A percentile compares a stretch with the other conserved stretches of the same genome.
phyloP scores from a whole-genome alignment of 2,113 vertebrate species.

The Chaetops frenatus region DNA sequence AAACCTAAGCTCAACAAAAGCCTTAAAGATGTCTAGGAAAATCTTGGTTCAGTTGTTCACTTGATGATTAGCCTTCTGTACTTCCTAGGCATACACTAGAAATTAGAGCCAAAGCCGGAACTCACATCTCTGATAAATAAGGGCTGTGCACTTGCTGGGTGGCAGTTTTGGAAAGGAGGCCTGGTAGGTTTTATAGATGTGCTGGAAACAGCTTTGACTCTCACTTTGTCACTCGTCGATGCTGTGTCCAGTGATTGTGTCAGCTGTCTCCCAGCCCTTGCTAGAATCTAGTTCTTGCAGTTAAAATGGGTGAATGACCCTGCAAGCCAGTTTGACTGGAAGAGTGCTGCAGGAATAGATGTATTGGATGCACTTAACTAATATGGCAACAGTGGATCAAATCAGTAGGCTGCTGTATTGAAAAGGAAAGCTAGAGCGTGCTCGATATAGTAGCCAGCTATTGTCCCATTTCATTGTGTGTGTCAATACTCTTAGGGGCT shows the following conservation, averaged over 20 bases:
- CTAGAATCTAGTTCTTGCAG: not conserved
- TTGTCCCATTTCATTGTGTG: not conserved
- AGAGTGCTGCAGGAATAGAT: not conserved
- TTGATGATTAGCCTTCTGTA: not conserved
- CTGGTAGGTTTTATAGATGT: not conserved
- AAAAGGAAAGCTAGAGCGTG: not conserved
- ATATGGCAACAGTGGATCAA: not conserved
- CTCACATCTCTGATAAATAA: not conserved
- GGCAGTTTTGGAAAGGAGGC: not conserved
- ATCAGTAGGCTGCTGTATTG: not conserved
- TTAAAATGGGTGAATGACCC: not conserved
- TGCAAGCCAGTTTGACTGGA: not conserved
- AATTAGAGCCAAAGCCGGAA: not conserved
- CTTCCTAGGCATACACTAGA: not conserved
- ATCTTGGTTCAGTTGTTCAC: not conserved
- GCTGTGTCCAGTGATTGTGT: not conserved
- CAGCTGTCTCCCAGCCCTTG: not conserved
- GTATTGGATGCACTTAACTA: not conserved
- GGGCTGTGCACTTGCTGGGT: not conserved
- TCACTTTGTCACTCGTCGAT: accelerated
- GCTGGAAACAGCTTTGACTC: not conserved
- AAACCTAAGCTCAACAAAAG: not conserved
- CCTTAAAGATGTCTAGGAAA: not conserved
- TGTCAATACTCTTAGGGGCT: not conserved
- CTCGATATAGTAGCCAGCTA: not conserved